Conservation (phyloP, 2,888 invertebrate species). For the Anaspis maculata region DNA sequence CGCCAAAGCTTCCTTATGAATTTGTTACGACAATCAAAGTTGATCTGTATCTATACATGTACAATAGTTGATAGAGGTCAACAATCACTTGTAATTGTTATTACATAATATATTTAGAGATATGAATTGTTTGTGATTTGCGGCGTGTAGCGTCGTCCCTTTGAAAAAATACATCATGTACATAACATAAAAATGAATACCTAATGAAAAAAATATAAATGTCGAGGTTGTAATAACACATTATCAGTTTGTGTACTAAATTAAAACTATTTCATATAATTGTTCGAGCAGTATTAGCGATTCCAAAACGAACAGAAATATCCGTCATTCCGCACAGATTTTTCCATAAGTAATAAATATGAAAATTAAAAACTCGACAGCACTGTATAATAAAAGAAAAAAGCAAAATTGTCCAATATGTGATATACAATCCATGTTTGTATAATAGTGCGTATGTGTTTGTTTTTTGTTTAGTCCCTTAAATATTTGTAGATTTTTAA, state of each 20-base stretch:
- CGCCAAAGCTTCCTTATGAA: too few relatives aligned
- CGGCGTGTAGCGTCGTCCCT: too few relatives aligned
- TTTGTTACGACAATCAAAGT: constrained; percentile 20
- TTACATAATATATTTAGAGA: neutral
- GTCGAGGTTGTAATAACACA: too few relatives aligned
- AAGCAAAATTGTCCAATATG: neutral
- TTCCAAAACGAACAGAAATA: too few relatives aligned
- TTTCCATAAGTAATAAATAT: too few relatives aligned
- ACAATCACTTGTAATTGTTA: neutral
- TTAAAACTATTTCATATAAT: neutral
- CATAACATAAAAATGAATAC: neutral
- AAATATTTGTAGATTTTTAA: neutral
- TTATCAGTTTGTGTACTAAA: neutral
- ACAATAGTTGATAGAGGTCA: too few relatives aligned
- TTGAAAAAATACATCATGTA: too few relatives aligned
- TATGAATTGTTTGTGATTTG: too few relatives aligned
- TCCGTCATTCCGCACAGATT: too few relatives aligned
- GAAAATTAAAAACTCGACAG: too few relatives aligned
- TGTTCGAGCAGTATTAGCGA: neutral
- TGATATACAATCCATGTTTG: neutral
- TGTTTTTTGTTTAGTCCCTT: neutral
- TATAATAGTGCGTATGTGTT: neutral
- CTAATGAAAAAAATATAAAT: too few relatives aligned
- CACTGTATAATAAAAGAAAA: too few relatives aligned
- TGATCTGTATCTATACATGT: constrained; percentile 1